Percentiles rank a stretch among this genome's conserved stretches.
Evolutionary conservation across 2,888 invertebrate species (phyloP).

Genomic region (Ditylenchus weischeri): DNA sequence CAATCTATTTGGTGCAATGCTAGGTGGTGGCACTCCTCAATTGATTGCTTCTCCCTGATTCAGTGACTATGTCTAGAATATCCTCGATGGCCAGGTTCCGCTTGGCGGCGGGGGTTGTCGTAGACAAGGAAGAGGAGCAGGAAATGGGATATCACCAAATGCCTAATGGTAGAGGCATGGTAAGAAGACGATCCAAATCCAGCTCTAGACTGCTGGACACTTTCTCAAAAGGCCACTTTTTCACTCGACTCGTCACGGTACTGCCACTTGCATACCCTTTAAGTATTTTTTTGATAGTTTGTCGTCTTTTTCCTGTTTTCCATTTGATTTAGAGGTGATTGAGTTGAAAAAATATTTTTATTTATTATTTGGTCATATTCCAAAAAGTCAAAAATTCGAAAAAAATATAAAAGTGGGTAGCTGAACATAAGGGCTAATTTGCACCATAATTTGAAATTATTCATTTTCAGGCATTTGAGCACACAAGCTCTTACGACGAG

Average conservation of each 20-base stretch:
- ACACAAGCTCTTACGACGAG: conserved; percentile 88
- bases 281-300: not conserved
- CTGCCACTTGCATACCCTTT: too few species aligned
- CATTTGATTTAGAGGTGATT: too few species aligned
- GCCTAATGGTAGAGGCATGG: not conserved
- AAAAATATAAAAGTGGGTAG: too few species aligned
- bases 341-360: too few species aligned
- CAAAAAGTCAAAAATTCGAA: not conserved
- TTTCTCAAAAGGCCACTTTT: conserved; percentile 22
- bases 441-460: conserved; percentile 9
- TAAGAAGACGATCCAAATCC: conserved; percentile 24
- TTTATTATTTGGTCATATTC: not conserved
- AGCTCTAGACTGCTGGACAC: conserved; percentile 27
- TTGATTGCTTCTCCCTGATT: too few species aligned
- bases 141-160: conserved; percentile 1
- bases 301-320: too few species aligned
- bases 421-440: not conserved
- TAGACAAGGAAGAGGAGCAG: conserved; percentile 28
- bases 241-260: conserved; percentile 30
- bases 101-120: conserved; percentile 35
- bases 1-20: too few species aligned
- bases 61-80: conserved; percentile 50
- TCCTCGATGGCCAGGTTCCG: conserved; percentile 55
- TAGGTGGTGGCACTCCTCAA: too few species aligned
- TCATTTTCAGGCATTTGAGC: conserved; percentile 81